These are phyloP conservation scores for Thaleichthys pacificus DNA, from an alignment of 2,797 vertebrate genomes.

Conservation along the genomic window DNA sequence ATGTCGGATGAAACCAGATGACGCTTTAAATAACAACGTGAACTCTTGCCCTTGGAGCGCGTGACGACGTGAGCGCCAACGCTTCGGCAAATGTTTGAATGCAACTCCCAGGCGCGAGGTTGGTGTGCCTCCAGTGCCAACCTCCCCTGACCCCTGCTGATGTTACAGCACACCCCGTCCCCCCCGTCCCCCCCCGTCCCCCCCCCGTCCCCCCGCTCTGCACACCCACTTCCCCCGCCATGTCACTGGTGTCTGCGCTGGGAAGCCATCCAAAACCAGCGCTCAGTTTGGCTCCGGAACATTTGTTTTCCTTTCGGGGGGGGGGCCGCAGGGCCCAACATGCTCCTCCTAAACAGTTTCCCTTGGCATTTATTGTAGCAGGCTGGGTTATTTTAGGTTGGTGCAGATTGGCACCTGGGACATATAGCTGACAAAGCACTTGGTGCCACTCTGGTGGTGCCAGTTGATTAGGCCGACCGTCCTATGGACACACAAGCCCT, in stretches of 20 bases:
- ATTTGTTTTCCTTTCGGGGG: conserved; percentile 71
- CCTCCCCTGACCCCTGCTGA: conserved; percentile 46
- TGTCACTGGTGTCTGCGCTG: conserved; percentile 46
- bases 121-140: conserved; percentile 23
- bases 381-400: conserved; percentile 69
- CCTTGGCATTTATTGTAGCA: conserved; percentile 51
- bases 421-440: conserved; percentile 66
- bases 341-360: conserved; percentile 54
- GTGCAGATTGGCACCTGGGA: conserved; percentile 67
- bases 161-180: conserved; percentile 35
- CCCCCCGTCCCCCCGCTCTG: too few relatives aligned
- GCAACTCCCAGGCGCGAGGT: too few relatives aligned
- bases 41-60: too few relatives aligned
- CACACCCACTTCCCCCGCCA: conserved; percentile 24
- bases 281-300: conserved; percentile 64
- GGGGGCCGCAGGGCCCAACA: conserved; percentile 48
- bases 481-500: conserved; percentile 44
- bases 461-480: conserved; percentile 33
- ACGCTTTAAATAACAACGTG: too few relatives aligned
- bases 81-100: too few relatives aligned
- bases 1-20: too few relatives aligned
- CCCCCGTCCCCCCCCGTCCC: background rate
- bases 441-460: conserved; percentile 60
- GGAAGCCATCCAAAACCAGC: conserved; percentile 63
- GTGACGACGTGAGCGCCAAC: too few relatives aligned